Evolutionary conservation across 2,888 invertebrate genomes (phyloP), one percentile per base, ranked within the genome.

Genomic region (Laspeyria flexula): DNA sequence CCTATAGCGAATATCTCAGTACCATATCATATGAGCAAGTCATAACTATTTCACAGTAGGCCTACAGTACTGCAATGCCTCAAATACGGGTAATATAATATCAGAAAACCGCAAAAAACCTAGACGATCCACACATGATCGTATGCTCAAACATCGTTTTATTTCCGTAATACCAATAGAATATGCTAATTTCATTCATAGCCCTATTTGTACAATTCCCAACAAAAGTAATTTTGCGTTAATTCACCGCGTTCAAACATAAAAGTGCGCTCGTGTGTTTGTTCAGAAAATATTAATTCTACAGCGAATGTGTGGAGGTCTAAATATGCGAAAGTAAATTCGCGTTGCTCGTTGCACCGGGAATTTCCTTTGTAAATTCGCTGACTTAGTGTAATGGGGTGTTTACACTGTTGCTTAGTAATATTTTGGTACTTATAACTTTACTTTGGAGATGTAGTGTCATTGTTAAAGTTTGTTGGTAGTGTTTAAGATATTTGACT

Each of bases 321-420:
- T 60, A 55, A 72, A 59, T 51, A 56, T 60, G 29, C 43, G 40
- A 54, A 65, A 65, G 58, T 66, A 60, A 72, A 52, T 53, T 47
- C 30, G 10, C 30, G 23, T 42, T 44, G 57, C 42, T 46, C 50
- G 56, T 47, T 71, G 75, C 65, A 75, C 38, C 55, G 55, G 43
- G 65, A 71, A 72, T 71, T 75, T 72, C 61, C 66, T 73, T 73
- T 73, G 68, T 67, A 60, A 70, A 69, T 64, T 63, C 52, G 57
- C 56, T 43, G 48, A 60, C 64, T 67, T 60, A 52, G 37, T 48
- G 11, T 69, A 61, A 70, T 46, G 59, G 47, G 3, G 47, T 21
- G 18, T 61, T 31, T 46, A 57, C 33, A 65, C 49, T 44, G 11
- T 13, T 13, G 10, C 0, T 16, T 10, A 5, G 10, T 13, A n/a